Percentiles rank a stretch among this genome's conserved stretches.
Evolutionary conservation across 2,888 invertebrate species (phyloP).

Genomic region (Mantis religiosa): DNA sequence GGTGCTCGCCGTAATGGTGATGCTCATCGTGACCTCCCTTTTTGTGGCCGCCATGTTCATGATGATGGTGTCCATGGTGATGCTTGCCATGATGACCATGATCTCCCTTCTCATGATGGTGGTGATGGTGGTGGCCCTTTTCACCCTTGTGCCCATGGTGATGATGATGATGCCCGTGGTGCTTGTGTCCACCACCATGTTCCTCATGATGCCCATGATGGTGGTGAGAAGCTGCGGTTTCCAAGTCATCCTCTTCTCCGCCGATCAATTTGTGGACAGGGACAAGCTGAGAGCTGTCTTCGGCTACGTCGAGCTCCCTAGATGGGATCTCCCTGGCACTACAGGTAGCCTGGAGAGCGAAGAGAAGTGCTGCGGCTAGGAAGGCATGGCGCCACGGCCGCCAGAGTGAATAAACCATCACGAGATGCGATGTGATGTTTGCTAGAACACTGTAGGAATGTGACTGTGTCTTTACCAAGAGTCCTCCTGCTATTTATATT

Average conservation of each 20-base stretch:
- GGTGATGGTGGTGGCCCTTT: slow-evolving; percentile 71
- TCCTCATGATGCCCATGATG: slow-evolving; percentile 69
- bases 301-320: not conserved
- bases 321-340: slow-evolving; percentile 21
- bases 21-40: slow-evolving; percentile 61
- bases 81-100: slow-evolving; percentile 74
- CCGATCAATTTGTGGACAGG: not conserved
- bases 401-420: slow-evolving; percentile 2
- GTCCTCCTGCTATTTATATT: slow-evolving; percentile 4
- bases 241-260: slow-evolving; percentile 34
- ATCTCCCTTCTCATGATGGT: slow-evolving; percentile 74
- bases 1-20: slow-evolving; percentile 60
- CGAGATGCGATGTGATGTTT: not conserved
- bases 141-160: slow-evolving; percentile 69
- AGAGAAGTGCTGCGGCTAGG: slow-evolving; percentile 10
- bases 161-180: slow-evolving; percentile 37
- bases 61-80: slow-evolving; percentile 58
- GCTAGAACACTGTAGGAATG: not conserved
- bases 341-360: slow-evolving; percentile 8
- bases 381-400: slow-evolving; percentile 3
- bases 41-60: slow-evolving; percentile 59
- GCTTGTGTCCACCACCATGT: slow-evolving; percentile 52
- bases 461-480: not conserved
- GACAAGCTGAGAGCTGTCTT: slow-evolving; percentile 4
- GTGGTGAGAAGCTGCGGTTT: slow-evolving; percentile 37